Evolutionary conservation across 2,113 vertebrate genomes (phyloP), one percentile per base, ranked within the genome.

Genomic region (Apeltes quadracus): DNA sequence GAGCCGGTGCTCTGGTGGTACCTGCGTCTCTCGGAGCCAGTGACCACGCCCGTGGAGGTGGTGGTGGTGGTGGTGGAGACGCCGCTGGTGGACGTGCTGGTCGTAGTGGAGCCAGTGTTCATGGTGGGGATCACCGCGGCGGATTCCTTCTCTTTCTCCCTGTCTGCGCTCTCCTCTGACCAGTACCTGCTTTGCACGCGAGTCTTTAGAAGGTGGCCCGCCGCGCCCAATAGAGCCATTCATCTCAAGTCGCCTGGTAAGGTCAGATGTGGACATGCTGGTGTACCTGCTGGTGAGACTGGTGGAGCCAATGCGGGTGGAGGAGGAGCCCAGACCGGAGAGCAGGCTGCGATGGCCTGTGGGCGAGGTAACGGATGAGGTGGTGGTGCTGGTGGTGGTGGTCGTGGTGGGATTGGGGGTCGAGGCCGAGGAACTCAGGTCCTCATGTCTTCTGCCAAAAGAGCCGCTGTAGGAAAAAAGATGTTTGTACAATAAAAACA

Each of bases 21-120:
- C 98, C 98, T 98, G 95, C 98, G 98, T 93, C 96, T 94, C 91
- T 98, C 98, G 75, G 96, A 93, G 88, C 96, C 96, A 80, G 94
- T 94, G 87, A 94, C 91, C 89, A 94, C 96, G 94, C 95, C 94
- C 90, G 95, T 94, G 92, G 94, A 93, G 92, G 93, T 92, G 92
- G 93, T 92, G 90, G 95, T 92, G 92, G 93, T 92, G 90, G 95
- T 95, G 93, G 95, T 94, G 84, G 94, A 92, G 90, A 94, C 94
- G 85, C 92, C 94, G 89, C 81, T 80, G 63, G 81, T 93, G 85
- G 95, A 90, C 81, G 95, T 95, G 84, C 94, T 94, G 91, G 96
- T 95, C 8, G 91, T 92, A 66, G 91, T 91, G 79, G 96, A 94
- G 88, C 95, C 93, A 92, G 96, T 96, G 95, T 97, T 98, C 89